Evolutionary conservation across 2,888 invertebrate genomes (phyloP).

Genomic region (Neoaliturus tenellus): DNA sequence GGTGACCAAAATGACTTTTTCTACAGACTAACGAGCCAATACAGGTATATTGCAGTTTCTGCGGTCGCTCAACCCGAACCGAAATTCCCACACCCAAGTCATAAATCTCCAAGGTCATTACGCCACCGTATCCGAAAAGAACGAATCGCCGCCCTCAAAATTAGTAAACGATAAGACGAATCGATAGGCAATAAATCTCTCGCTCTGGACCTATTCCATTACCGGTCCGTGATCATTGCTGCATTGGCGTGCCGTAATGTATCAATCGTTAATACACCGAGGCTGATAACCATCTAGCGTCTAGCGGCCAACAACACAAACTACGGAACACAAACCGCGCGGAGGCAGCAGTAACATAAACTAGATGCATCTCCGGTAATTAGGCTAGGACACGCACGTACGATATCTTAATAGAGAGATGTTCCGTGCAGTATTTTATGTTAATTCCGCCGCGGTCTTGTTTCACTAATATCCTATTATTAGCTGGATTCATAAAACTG

Average conservation of each 20-base stretch:
- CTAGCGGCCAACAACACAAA: not conserved
- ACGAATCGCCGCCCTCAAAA: conserved; percentile 6
- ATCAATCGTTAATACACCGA: conserved; percentile 40
- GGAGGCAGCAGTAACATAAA: not conserved
- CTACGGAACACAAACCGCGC: not conserved
- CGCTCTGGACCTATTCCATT: conserved; percentile 19
- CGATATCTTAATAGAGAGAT: conserved; percentile 47
- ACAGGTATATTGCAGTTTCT: too few relatives aligned
- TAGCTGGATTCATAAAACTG: conserved; percentile 45
- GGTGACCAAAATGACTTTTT: too few relatives aligned
- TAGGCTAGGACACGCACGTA: conserved; percentile 44
- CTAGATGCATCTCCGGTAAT: conserved; percentile 15
- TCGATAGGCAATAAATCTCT: not conserved
- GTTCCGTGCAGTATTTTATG: conserved; percentile 37
- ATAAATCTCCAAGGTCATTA: conserved; percentile 18
- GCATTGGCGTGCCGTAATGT: not conserved
- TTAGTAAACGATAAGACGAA: conserved; percentile 32
- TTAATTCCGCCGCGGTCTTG: conserved; percentile 41
- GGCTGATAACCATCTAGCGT: not conserved
- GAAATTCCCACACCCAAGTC: not conserved
- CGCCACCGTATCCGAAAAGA: not conserved
- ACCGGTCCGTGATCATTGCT: not conserved
- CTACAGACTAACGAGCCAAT: too few relatives aligned
- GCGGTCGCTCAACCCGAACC: not conserved
- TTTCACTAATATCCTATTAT: conserved; percentile 50